Evolutionary conservation across 2,113 vertebrate genomes (phyloP).

Genomic region (Hypocryptadius cinnamomeus): DNA sequence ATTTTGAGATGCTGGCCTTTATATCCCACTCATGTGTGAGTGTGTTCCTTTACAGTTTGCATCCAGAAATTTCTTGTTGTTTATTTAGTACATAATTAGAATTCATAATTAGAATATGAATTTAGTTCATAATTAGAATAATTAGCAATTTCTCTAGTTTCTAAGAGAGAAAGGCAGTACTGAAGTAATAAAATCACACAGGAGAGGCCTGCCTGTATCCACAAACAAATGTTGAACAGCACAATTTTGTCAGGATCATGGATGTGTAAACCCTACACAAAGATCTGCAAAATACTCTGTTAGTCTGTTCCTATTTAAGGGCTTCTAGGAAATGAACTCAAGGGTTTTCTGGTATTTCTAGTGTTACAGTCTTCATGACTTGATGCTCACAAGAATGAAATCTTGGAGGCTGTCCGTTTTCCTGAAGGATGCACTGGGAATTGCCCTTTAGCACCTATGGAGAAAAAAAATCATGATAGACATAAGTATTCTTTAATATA

Average conservation of each 20-base stretch:
- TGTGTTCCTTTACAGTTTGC: neutral
- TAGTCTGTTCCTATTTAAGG: neutral
- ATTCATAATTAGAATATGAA: too few relatives aligned
- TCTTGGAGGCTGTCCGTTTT: neutral
- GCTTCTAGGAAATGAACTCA: neutral
- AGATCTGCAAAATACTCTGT: neutral
- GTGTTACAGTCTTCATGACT: neutral
- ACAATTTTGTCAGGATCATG: neutral
- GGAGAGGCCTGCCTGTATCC: neutral
- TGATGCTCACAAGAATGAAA: neutral
- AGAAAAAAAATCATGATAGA: neutral
- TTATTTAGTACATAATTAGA: neutral
- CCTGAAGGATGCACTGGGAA: neutral
- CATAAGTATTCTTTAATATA: neutral
- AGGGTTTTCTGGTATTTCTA: neutral
- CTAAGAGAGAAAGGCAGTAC: neutral
- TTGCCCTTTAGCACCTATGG: neutral
- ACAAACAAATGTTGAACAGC: neutral
- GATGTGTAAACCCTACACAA: neutral
- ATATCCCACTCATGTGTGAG: neutral
- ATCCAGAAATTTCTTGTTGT: neutral
- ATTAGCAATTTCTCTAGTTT: neutral
- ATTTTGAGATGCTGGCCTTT: neutral
- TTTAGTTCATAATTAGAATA: neutral
- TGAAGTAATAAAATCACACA: neutral